These are phyloP conservation scores for Elegia similella DNA, from an alignment of 2,888 invertebrate genomes.

Conservation along the genomic window DNA sequence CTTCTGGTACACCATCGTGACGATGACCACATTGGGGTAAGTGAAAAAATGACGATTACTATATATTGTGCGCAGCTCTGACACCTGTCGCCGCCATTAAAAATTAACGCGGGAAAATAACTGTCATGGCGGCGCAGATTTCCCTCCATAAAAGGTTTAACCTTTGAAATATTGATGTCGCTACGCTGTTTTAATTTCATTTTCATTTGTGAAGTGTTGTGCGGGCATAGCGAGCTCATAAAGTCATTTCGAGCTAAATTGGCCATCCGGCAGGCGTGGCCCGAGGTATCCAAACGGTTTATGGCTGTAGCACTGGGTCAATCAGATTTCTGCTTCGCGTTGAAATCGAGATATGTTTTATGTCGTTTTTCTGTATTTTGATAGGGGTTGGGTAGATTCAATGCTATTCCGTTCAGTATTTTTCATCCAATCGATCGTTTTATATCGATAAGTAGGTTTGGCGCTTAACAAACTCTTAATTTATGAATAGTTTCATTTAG, in stretches of 20 bases:
- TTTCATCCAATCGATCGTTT: too few species aligned
- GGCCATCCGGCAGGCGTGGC: conserved; percentile 12
- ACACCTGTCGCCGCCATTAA: conserved; percentile 73
- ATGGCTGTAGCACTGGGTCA: neutral
- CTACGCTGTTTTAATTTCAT: conserved; percentile 38
- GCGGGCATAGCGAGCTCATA: conserved; percentile 19
- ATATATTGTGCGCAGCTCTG: conserved; percentile 36
- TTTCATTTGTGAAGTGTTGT: conserved; percentile 32
- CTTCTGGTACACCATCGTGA: conserved; percentile 99
- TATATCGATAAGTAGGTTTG: too few species aligned
- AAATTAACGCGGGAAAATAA: conserved; percentile 65
- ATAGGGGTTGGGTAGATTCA: too few species aligned
- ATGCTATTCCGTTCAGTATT: too few species aligned
- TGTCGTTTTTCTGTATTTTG: too few species aligned
- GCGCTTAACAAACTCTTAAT: too few species aligned
- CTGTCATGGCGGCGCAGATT: conserved; percentile 64
- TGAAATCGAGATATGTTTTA: neutral
- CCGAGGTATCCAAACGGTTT: conserved; percentile 8
- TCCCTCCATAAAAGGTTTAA: conserved; percentile 57
- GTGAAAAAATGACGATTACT: conserved; percentile 60
- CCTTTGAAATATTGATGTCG: conserved; percentile 51
- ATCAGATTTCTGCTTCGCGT: neutral
- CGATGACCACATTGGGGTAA: conserved; percentile 99
- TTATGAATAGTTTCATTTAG: too few species aligned
- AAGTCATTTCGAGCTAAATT: conserved; percentile 23